Evolutionary conservation across 2,797 vertebrate species (phyloP).

Genomic region (Lutjanus argentimaculatus): DNA sequence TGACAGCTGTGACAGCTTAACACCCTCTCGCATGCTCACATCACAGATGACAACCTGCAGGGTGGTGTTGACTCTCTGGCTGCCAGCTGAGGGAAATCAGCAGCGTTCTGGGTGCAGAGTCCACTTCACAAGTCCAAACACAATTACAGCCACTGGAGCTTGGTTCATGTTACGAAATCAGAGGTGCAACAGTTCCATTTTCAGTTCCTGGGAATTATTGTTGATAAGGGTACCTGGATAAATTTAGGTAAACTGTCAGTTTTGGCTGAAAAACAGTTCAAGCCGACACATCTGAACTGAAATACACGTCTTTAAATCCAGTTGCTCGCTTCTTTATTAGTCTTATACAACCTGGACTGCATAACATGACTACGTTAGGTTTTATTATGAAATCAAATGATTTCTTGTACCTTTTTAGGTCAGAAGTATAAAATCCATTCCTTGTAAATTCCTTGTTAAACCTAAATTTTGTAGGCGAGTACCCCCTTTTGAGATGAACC

Average conservation of each 20-base stretch:
- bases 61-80: slow-evolving; percentile 37
- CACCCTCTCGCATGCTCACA: slow-evolving; percentile 42
- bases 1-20: slow-evolving; percentile 59
- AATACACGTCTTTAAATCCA: not conserved
- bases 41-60: slow-evolving; percentile 53
- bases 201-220: slow-evolving; percentile 5
- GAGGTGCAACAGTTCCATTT: slow-evolving; percentile 12
- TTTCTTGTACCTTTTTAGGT: not conserved
- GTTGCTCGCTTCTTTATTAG: not conserved
- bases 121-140: slow-evolving; percentile 25
- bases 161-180: not conserved
- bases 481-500: not conserved
- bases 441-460: not conserved
- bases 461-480: too few relatives aligned
- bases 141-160: not conserved
- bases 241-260: not conserved
- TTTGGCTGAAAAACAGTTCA: not conserved
- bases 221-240: not conserved
- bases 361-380: not conserved
- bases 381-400: not conserved
- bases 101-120: slow-evolving; percentile 52
- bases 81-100: slow-evolving; percentile 55
- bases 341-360: not conserved
- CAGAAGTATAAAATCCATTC: not conserved
- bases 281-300: not conserved